These are phyloP conservation scores for Gortyna flavago DNA, from an alignment of 2,888 invertebrate genomes.

Conservation along the genomic window DNA sequence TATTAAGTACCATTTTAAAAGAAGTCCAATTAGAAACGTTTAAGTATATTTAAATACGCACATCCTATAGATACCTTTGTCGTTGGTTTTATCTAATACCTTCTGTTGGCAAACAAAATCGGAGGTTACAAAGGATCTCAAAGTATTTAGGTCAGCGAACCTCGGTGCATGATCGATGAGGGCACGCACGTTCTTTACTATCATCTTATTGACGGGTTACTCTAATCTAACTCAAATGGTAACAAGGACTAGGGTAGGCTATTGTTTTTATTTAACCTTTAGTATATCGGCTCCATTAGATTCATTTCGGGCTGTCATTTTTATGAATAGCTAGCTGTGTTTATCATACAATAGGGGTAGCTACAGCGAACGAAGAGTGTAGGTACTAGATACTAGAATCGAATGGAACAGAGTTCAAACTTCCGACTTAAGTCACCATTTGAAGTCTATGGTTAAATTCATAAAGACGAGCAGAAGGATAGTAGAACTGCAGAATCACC, in stretches of 20 bases:
- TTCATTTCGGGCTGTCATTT: not conserved
- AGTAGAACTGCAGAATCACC: not conserved
- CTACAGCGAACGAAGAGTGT: not conserved
- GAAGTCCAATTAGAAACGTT: not conserved
- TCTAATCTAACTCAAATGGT: not conserved
- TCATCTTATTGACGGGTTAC: not conserved
- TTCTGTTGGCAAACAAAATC: constrained; percentile 5
- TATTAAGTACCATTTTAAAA: not conserved
- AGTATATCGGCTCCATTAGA: not conserved
- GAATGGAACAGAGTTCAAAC: not conserved
- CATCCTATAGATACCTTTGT: not conserved
- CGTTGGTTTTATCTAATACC: not conserved
- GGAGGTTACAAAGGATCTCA: constrained; percentile 21
- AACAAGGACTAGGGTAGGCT: not conserved
- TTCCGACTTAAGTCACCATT: not conserved
- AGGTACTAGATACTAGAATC: not conserved
- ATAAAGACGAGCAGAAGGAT: not conserved
- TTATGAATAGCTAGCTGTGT: not conserved
- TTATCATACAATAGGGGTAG: not conserved
- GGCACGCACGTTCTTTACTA: constrained; percentile 9
- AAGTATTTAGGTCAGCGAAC: constrained; percentile 47
- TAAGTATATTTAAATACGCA: not conserved
- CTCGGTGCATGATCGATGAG: constrained; percentile 26
- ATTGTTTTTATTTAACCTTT: not conserved
- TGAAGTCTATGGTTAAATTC: not conserved